phyloP scores from a whole-genome alignment of 2,888 invertebrate genomes.

The Drepana falcataria region DNA sequence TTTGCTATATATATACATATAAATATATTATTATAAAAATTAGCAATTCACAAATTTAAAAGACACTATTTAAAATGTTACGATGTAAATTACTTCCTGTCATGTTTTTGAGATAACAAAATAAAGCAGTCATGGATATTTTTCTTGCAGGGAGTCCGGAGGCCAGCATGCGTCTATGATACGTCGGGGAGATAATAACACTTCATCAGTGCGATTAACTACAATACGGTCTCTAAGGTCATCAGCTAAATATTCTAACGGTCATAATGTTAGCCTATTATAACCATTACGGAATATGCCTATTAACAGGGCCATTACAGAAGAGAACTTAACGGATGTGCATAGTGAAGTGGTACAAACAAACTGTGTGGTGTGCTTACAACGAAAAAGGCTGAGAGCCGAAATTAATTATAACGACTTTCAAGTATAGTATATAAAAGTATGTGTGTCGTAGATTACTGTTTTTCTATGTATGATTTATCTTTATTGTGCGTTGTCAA shows the following conservation, averaged over 20 bases:
- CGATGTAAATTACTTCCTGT: too few relatives aligned
- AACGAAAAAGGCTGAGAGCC: slow-evolving; percentile 28
- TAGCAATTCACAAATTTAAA: too few relatives aligned
- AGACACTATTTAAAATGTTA: too few relatives aligned
- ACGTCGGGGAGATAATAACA: slow-evolving; percentile 61
- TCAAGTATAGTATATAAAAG: slow-evolving; percentile 4
- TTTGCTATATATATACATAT: too few relatives aligned
- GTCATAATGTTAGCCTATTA: slow-evolving; percentile 60
- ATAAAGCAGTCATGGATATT: too few relatives aligned
- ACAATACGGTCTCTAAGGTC: slow-evolving; percentile 60
- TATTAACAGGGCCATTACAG: slow-evolving; percentile 19
- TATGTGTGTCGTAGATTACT: slow-evolving; percentile 10
- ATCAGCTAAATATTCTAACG: slow-evolving; percentile 62
- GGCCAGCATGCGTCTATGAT: slow-evolving; percentile 61
- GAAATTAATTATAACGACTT: slow-evolving; percentile 19
- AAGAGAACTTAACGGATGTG: slow-evolving; percentile 20
- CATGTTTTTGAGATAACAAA: too few relatives aligned
- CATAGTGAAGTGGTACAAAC: slow-evolving; percentile 22
- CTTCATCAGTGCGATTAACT: slow-evolving; percentile 62
- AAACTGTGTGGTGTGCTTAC: slow-evolving; percentile 37
- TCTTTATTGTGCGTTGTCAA: slow-evolving; percentile 6
- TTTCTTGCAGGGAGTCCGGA: slow-evolving; percentile 52
- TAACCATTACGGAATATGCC: slow-evolving; percentile 39
- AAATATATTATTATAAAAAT: too few relatives aligned
- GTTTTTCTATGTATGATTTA: not conserved